Percentiles rank a stretch among this genome's conserved stretches.
Conservation (phyloP, 2,888 invertebrate species). For the Meganola albula region DNA sequence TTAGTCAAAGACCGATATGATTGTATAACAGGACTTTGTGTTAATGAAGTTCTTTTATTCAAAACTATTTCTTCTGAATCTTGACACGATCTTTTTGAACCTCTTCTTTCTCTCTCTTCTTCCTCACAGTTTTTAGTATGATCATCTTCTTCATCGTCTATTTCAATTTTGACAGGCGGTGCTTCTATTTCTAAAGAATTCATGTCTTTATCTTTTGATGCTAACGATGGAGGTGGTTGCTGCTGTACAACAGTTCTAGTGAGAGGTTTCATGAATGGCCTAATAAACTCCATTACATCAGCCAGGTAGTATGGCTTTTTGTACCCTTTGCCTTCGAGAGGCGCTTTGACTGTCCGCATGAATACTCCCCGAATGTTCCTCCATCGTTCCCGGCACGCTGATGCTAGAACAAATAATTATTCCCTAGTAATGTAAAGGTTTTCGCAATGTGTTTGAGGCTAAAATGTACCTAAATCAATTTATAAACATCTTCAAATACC, state of each 20-base stretch:
- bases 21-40: background rate
- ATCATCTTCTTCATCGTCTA: constrained; percentile 5
- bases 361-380: constrained; percentile 28
- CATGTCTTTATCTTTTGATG: background rate
- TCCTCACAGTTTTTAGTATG: constrained; percentile 1
- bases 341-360: constrained; percentile 23
- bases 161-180: constrained; percentile 12
- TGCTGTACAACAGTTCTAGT: background rate
- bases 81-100: constrained; percentile 4
- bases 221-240: no score
- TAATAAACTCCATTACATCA: constrained; percentile 23
- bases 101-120: background rate
- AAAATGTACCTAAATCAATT: no score
- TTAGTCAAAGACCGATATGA: background rate
- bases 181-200: constrained; percentile 1
- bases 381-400: constrained; percentile 31
- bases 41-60: background rate
- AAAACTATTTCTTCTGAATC: background rate
- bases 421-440: no score
- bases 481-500: no score
- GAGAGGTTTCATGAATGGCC: constrained; percentile 18
- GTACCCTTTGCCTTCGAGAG: constrained; percentile 10
- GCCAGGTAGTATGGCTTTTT: constrained; percentile 30
- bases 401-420: constrained; percentile 19
- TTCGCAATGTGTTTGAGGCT: no score